phyloP scores from a whole-genome alignment of 2,888 invertebrate genomes.

The Bimastos eiseni region DNA sequence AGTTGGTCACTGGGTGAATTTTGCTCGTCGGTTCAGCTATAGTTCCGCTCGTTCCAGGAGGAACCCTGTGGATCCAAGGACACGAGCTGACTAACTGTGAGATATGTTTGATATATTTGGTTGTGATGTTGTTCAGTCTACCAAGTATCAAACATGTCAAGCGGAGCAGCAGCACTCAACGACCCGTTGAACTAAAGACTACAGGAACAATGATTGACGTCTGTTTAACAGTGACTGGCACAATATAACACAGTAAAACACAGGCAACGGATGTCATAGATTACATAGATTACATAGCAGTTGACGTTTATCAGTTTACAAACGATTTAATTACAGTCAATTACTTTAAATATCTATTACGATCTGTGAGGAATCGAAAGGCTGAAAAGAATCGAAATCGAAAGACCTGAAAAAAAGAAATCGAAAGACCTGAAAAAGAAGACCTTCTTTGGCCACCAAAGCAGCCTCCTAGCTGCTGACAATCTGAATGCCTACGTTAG shows the following conservation, averaged over 20 bases:
- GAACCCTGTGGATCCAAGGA: not conserved
- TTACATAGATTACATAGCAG: not conserved
- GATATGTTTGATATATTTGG: constrained; percentile 41
- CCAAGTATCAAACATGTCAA: constrained; percentile 38
- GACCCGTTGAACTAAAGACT: not conserved
- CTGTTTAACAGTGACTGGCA: not conserved
- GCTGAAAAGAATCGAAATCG: too few relatives aligned
- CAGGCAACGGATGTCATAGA: not conserved
- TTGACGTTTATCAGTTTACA: not conserved
- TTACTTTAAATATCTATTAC: not conserved
- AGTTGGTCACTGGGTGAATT: too few relatives aligned
- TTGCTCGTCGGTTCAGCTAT: too few relatives aligned
- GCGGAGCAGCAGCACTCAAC: constrained; percentile 24
- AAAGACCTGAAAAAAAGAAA: too few relatives aligned
- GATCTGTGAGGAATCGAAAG: not conserved
- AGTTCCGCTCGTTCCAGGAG: too few relatives aligned
- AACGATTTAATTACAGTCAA: not conserved
- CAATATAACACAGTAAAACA: not conserved
- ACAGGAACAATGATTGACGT: too few relatives aligned
- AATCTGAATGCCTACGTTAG: not conserved
- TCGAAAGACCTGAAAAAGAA: too few relatives aligned
- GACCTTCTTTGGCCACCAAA: not conserved
- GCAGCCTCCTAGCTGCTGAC: not conserved
- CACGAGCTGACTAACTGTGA: constrained; percentile 24
- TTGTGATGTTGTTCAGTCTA: constrained; percentile 28